These are phyloP conservation scores for Istiophorus platypterus DNA, from an alignment of 2,113 vertebrate species.

Conservation along the genomic window DNA sequence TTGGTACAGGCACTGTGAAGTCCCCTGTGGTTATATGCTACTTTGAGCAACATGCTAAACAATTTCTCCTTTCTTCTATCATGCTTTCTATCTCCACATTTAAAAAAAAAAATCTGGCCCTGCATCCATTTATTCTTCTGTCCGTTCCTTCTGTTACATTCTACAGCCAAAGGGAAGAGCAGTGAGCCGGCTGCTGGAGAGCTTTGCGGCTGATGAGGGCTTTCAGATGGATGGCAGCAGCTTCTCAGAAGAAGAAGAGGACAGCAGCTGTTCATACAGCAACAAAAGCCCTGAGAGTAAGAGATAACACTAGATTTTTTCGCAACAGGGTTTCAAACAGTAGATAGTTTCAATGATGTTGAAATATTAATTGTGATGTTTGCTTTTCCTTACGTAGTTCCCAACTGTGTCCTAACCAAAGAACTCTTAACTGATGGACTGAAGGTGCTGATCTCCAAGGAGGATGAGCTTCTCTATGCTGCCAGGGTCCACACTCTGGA, in stretches of 20 bases:
- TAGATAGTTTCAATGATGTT: background rate
- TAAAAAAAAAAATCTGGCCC: too few species aligned
- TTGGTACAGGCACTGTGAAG: conserved; percentile 35
- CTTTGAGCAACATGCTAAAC: conserved; percentile 46
- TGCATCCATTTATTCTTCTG: conserved; percentile 41
- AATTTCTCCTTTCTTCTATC: conserved; percentile 42
- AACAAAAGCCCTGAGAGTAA: conserved; percentile 73
- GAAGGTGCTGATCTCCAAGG: conserved; percentile 94
- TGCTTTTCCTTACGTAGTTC: conserved; percentile 67
- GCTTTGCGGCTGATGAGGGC: conserved; percentile 92
- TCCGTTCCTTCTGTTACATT: conserved; percentile 40
- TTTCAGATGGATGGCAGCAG: conserved; percentile 94
- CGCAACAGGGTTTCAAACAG: background rate
- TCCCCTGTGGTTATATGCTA: conserved; percentile 36
- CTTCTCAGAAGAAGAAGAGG: conserved; percentile 92
- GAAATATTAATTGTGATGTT: conserved; percentile 24
- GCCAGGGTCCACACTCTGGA: conserved; percentile 92
- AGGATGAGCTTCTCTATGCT: conserved; percentile 94
- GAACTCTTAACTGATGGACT: conserved; percentile 92
- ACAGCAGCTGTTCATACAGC: conserved; percentile 52
- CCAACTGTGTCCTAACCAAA: conserved; percentile 90
- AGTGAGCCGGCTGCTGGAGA: conserved; percentile 93
- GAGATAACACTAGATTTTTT: background rate
- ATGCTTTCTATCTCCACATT: conserved; percentile 23
- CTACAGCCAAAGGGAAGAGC: conserved; percentile 89